Evolutionary conservation across 2,113 vertebrate genomes (phyloP), one percentile per base, ranked within the genome.

Genomic region (Myiozetetes cayanensis): DNA sequence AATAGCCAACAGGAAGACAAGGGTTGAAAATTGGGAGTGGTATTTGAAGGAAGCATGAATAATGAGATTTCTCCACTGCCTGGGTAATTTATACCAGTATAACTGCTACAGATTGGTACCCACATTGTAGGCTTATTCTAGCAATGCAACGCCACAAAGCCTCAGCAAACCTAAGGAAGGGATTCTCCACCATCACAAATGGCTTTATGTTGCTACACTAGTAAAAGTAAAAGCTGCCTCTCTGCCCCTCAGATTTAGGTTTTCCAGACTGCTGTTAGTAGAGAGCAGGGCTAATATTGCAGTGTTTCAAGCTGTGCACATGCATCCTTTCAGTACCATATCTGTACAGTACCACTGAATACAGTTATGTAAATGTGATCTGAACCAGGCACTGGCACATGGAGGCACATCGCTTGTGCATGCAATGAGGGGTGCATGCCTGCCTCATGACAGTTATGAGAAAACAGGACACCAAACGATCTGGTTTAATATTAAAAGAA

Each of bases 151-250:
- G 16, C 14, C n/a, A 23, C 47, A 74, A 72, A 88, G 35, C 19
- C 11, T 31, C 61, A 74, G 43, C 3, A 19, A 46, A 92, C 10
- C 33, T 33, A 59, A 66, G 30, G 43, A 52, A 86, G 35, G 44
- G 43, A 59, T 84, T 81, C 78, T 49, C 27, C 25, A 84, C 35
- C 44, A 65, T 30, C 35, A 50, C 33, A 67, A 86, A 66, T 8
- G 39, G 16, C 35, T 81, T 87, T 66, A n/a, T 10, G 14, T 35
- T 83, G 55, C 27, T 74, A 8, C 30, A 47, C 4, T 19, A 78
- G 61, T 37, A 35, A 81, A 94, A 84, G 90, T 35, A 88, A 95
- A 93, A 89, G 10, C 37, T 87, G 16, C 24, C 52, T 83, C 8
- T 33, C 31, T 72, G 52, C n/a, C 47, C 15, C 31, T 83, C 61